Conservation (phyloP, 2,888 invertebrate genomes). For the Pyrgus malvae region DNA sequence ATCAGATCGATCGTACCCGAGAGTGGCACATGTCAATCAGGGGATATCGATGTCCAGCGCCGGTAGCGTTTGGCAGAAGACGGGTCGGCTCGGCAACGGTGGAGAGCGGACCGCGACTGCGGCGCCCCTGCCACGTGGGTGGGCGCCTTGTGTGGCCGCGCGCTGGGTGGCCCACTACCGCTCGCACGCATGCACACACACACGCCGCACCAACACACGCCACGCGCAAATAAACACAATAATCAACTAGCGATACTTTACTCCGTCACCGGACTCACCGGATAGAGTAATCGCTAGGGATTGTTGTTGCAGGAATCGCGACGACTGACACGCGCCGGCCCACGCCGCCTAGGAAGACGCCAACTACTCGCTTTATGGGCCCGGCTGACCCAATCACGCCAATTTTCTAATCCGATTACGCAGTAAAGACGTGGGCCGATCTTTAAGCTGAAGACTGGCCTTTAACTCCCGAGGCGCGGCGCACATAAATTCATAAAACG, state of each 20-base stretch:
- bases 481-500: conserved; percentile 7
- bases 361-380: conserved; percentile 2
- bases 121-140: conserved; percentile 77
- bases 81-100: conserved; percentile 32
- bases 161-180: conserved; percentile 76
- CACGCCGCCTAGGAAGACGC: conserved; percentile 11
- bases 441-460: not conserved
- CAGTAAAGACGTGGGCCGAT: conserved; percentile 11
- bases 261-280: conserved; percentile 80
- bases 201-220: conserved; percentile 65
- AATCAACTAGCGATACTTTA: conserved; percentile 80
- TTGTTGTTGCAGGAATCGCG: conserved; percentile 54
- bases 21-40: conserved; percentile 64
- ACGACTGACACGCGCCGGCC: conserved; percentile 62
- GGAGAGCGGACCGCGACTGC: conserved; percentile 62
- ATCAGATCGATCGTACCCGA: conserved; percentile 41
- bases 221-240: conserved; percentile 79
- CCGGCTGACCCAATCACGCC: conserved; percentile 19
- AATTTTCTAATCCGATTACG: conserved; percentile 29
- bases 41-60: conserved; percentile 47
- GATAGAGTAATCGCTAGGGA: conserved; percentile 74
- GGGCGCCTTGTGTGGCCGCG: conserved; percentile 79
- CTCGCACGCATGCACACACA: conserved; percentile 65
- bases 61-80: conserved; percentile 44
- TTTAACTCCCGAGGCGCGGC: not conserved